Percentiles rank a stretch among this genome's conserved stretches.
Conservation (phyloP, 1,140 invertebrate species). For the Musca vetustissima region DNA sequence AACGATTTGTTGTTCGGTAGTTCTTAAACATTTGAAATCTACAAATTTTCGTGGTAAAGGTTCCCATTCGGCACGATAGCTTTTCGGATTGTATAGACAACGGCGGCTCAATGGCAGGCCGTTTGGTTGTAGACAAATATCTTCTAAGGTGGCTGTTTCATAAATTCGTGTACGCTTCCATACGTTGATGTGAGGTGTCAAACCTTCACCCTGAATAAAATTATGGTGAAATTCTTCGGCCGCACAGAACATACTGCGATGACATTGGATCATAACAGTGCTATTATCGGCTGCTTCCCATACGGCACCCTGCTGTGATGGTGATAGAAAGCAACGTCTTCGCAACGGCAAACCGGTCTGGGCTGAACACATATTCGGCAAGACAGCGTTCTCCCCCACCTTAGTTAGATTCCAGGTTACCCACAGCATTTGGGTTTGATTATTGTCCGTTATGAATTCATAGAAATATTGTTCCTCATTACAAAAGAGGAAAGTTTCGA, state of each 20-base stretch:
- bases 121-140: slow-evolving; percentile 39
- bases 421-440: not conserved
- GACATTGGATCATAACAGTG: not conserved
- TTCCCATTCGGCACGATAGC: slow-evolving; percentile 26
- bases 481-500: not conserved
- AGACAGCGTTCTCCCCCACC: not conserved
- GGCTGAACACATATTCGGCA: slow-evolving; percentile 6
- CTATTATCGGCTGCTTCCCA: not conserved
- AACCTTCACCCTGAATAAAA: slow-evolving; percentile 14
- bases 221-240: slow-evolving; percentile 26
- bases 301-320: no score
- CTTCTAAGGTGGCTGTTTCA: slow-evolving; percentile 35
- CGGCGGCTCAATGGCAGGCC: slow-evolving; percentile 43
- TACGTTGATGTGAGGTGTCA: slow-evolving; percentile 26
- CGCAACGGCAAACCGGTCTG: slow-evolving; percentile 2
- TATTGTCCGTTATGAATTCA: not conserved
- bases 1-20: slow-evolving; percentile 28
- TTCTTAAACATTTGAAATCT: slow-evolving; percentile 25
- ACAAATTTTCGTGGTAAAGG: slow-evolving; percentile 26
- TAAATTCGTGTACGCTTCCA: slow-evolving; percentile 41
- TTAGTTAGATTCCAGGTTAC: slow-evolving; percentile 10
- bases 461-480: not conserved
- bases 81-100: slow-evolving; percentile 26
- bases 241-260: slow-evolving; percentile 10
- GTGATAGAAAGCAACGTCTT: not conserved